Evolutionary conservation across 92 coral and sea anemone species (phyloP), one percentile per base, ranked within the genome.

Genomic region (Zoanthus gigantus): DNA sequence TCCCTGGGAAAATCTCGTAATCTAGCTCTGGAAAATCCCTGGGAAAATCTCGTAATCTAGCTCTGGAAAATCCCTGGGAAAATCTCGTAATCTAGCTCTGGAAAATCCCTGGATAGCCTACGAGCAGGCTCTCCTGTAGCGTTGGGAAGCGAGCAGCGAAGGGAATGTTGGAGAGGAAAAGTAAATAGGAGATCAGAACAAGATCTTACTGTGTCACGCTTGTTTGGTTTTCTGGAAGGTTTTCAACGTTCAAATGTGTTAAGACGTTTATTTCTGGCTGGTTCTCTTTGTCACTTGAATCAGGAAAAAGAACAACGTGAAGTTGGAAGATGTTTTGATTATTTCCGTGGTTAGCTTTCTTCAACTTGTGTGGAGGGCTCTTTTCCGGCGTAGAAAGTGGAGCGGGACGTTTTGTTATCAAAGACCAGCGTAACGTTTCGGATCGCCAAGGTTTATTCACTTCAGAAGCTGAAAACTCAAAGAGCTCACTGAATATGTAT

Each of bases 181-280:
- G 23, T 23, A 23, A 23, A 23, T 23, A 23, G 23, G 23, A 23
- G 23, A 23, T 23, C 23, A 23, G 23, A 23, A 23, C 23, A 23
- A 23, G 23, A 23, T 23, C 23, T 23, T 23, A 23, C 88, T 29
- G 91, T 88, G 71, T 88, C 48, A 88, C 88, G 69, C 88, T 88
- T 81, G 88, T 83, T 72, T 80, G 75, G 88, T 84, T 74, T 45
- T 83, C 88, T 16, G 72, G 80, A 85, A 72, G 82, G 88, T 85
- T 61, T 42, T 85, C 85, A 65, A 85, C 60, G 85, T 85, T 85
- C 23, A 85, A 44, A 85, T 85, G 83, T 42, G 88, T 66, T 32
- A 83, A 76, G 44, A 83, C 31, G 44, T 83, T 68, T 32, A 9
- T 17, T 57, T 65, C 71, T 46, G 5, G 69, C 72, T 45, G 52